Percentiles rank a stretch among this genome's conserved stretches.
phyloP scores from a whole-genome alignment of 2,888 invertebrate genomes.

The Corbicula japonica region DNA sequence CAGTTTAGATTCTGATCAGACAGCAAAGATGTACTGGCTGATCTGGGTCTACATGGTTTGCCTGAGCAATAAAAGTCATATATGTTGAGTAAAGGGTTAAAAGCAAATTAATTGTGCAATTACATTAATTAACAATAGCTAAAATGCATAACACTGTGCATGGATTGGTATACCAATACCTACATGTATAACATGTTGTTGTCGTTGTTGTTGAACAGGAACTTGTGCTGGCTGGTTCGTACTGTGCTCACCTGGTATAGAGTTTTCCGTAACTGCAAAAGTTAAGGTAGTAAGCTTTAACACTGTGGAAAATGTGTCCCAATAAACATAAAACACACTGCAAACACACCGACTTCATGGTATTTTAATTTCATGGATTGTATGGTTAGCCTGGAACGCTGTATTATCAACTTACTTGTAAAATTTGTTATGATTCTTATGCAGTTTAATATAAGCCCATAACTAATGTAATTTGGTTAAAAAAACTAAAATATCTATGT shows the following conservation, averaged over 20 bases:
- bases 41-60: background rate
- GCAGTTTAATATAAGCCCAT: no score
- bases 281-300: background rate
- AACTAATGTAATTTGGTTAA: no score
- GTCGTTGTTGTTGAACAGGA: conserved; percentile 41
- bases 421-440: no score
- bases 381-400: no score
- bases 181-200: conserved; percentile 53
- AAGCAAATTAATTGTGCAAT: background rate
- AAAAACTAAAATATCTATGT: no score
- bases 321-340: background rate
- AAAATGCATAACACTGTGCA: background rate
- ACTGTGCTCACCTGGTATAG: conserved; percentile 24
- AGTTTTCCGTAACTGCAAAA: conserved; percentile 50
- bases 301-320: background rate
- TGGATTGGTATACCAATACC: conserved; percentile 17
- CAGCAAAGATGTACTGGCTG: background rate
- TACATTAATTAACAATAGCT: background rate
- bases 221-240: conserved; percentile 24
- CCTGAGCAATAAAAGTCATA: background rate
- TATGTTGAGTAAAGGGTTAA: background rate
- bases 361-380: background rate
- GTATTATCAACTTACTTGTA: no score
- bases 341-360: background rate
- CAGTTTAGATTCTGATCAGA: no score